These are phyloP conservation scores for Brachirus orientalis DNA, from an alignment of 2,113 vertebrate species.

Conservation along the genomic window DNA sequence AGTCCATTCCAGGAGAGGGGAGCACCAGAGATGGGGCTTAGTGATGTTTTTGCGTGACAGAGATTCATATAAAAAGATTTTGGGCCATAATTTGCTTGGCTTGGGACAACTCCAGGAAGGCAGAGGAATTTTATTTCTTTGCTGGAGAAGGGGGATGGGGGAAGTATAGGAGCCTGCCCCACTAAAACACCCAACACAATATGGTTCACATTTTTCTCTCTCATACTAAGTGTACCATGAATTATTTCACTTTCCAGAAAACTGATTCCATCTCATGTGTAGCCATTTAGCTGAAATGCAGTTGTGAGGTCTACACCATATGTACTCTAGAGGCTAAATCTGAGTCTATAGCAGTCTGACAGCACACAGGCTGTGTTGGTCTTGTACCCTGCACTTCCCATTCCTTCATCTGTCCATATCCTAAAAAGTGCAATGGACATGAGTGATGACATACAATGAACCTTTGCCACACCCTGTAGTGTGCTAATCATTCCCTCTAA, in stretches of 20 bases:
- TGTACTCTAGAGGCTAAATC: constrained; percentile 13
- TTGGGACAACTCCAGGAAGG: constrained; percentile 70
- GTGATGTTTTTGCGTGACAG: constrained; percentile 71
- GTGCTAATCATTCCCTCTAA: constrained; percentile 34
- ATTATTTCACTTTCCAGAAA: constrained; percentile 58
- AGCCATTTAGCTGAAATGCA: constrained; percentile 44
- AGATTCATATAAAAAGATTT: constrained; percentile 76
- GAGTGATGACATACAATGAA: not conserved
- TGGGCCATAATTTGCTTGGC: constrained; percentile 74
- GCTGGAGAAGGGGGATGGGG: constrained; percentile 34
- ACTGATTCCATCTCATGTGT: constrained; percentile 53
- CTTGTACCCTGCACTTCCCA: not conserved
- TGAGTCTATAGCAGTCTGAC: constrained; percentile 12
- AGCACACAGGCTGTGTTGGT: not conserved
- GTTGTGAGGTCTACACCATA: constrained; percentile 12
- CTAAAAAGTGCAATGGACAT: constrained; percentile 16
- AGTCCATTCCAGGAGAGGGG: constrained; percentile 23
- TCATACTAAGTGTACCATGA: constrained; percentile 67
- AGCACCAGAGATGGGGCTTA: constrained; percentile 47
- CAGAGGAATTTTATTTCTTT: constrained; percentile 63
- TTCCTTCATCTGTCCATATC: constrained; percentile 31
- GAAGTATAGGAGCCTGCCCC: constrained; percentile 37
- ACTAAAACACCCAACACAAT: constrained; percentile 66
- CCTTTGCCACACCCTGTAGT: constrained; percentile 43
- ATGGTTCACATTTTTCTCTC: constrained; percentile 74